Base-by-base conservation (phyloP, 1,140 invertebrate species). In the Gryon sp. region DNA sequence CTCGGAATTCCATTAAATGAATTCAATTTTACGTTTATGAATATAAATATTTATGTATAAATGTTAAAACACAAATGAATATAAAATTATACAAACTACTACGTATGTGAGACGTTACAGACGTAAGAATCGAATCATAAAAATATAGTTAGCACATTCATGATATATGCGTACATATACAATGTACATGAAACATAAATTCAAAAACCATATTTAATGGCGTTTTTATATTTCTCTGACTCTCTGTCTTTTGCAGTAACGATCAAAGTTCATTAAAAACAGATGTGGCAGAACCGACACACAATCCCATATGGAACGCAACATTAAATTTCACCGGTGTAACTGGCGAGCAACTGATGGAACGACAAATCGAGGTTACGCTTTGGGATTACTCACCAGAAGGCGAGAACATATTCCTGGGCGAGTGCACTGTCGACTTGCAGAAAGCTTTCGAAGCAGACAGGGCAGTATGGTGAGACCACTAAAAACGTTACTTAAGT, bases 261-360 rank as follows among this genome's bases (percentile, higher is more conserved):
- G 93, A 93, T 79, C 92, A 92, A 62, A 91, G 90, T 52, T 91
- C 92, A 9, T 89, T 94, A 46, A 94, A 95, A 82, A 96, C 95
- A 0, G 94, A 94, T 79, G 92, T 95, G 2, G 93, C 95, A 1
- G 94, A 94, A 55, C 92, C 94, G 6, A 94, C 94, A 1, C 94
- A 94, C 80, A 95, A 94, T 84, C 95, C 95, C 4, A 94, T 95
- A 38, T 97, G 95, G 95, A 96, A 97, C 81, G 95, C 95, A 9
- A 96, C 95, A n/a, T 88, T 96, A 12, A 93, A 93, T 48, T 95
- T 96, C 83, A 90, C 92, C 0, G 93, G 93, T 15, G 91, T 96
- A 11, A 92, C 92, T 20, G 93, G 92, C 1, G 95, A 96, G 66
- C 91, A 93, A 77, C 86, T 96, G 19, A 92, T 95, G 83, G 93